Conservation (phyloP, 2,797 vertebrate genomes). For the Pseudomugil gertrudae region DNA sequence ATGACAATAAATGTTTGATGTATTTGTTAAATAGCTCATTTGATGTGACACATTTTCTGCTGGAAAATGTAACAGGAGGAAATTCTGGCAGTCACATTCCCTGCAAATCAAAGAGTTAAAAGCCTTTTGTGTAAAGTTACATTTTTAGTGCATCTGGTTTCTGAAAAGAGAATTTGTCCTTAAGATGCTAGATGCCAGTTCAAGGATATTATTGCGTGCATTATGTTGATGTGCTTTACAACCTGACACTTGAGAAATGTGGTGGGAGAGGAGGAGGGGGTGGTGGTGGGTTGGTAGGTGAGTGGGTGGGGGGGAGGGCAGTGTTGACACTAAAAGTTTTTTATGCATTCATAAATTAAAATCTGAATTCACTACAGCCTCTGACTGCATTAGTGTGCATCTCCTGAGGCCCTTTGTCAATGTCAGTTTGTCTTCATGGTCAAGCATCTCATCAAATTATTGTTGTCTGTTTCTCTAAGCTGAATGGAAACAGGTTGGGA, state of each 20-base stretch:
- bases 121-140: neutral
- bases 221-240: conserved; percentile 40
- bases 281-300: no score
- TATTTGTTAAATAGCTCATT: neutral
- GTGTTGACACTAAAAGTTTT: conserved; percentile 37
- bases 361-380: conserved; percentile 15
- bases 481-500: conserved; percentile 10
- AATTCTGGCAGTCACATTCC: neutral
- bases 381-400: neutral
- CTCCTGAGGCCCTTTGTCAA: conserved; percentile 40
- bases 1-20: neutral
- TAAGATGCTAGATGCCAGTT: conserved; percentile 11
- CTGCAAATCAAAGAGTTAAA: no score
- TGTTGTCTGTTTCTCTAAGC: conserved; percentile 20
- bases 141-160: neutral
- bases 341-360: conserved; percentile 58
- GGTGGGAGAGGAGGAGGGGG: no score
- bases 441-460: conserved; percentile 54
- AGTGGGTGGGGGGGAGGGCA: no score
- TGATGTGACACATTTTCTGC: neutral
- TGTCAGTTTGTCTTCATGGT: conserved; percentile 55
- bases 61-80: neutral
- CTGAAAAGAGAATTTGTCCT: conserved; percentile 14
- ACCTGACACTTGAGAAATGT: conserved; percentile 1
- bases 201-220: neutral